These are phyloP conservation scores for Seriola dumerili DNA, from an alignment of 2,113 vertebrate genomes.

Conservation along the genomic window DNA sequence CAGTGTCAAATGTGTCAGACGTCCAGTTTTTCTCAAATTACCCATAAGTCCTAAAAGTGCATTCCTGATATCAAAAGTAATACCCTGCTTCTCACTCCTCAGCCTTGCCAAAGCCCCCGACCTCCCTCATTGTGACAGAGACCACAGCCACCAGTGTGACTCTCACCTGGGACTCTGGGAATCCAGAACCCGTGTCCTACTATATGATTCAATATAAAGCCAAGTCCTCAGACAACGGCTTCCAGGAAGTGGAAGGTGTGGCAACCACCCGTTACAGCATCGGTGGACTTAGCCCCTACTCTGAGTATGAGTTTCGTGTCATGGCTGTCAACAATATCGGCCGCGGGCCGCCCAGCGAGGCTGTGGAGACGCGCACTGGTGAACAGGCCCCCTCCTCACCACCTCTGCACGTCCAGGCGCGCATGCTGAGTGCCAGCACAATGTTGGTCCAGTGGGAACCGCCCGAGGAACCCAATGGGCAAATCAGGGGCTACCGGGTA, in stretches of 20 bases:
- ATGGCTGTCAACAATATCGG: conserved; percentile 97
- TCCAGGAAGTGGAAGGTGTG: conserved; percentile 95
- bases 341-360: conserved; percentile 91
- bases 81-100: conserved; percentile 42
- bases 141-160: conserved; percentile 97
- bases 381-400: conserved; percentile 96
- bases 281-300: conserved; percentile 95
- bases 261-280: conserved; percentile 97
- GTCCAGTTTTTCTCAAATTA: conserved; percentile 36
- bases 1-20: conserved; percentile 20
- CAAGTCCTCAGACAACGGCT: conserved; percentile 87
- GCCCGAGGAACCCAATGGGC: conserved; percentile 94
- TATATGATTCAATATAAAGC: conserved; percentile 95
- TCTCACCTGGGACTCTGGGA: conserved; percentile 96
- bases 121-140: conserved; percentile 92
- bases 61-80: conserved; percentile 30
- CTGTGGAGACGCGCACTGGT: conserved; percentile 91
- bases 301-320: conserved; percentile 93
- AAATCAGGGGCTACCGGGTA: conserved; percentile 93
- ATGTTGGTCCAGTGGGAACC: conserved; percentile 97
- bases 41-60: background rate
- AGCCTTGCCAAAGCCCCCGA: conserved; percentile 95
- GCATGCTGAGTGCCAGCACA: conserved; percentile 95
- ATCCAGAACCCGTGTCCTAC: conserved; percentile 93
- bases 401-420: conserved; percentile 92